Evolutionary conservation across 1,140 invertebrate genomes (phyloP).

Genomic region (Drosophila kohkoa): DNA sequence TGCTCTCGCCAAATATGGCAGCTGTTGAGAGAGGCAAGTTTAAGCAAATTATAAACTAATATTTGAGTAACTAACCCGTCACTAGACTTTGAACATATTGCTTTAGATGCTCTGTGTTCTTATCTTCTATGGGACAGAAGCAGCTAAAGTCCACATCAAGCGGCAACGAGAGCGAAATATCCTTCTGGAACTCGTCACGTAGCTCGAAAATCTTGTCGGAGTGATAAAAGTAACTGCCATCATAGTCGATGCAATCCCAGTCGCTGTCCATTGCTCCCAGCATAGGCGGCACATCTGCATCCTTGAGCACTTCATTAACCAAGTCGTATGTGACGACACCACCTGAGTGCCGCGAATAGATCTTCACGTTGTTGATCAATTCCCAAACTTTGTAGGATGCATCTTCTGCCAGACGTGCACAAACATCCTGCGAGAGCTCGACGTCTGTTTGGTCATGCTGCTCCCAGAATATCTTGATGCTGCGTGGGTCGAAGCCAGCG

Average conservation of each 20-base stretch:
- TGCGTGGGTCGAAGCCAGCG: slow-evolving; percentile 74
- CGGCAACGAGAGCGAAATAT: slow-evolving; percentile 53
- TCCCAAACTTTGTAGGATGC: slow-evolving; percentile 84
- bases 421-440: slow-evolving; percentile 78
- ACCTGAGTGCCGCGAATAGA: slow-evolving; percentile 78
- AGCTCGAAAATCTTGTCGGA: slow-evolving; percentile 79
- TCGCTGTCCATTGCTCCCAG: slow-evolving; percentile 81
- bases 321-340: slow-evolving; percentile 78
- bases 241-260: slow-evolving; percentile 82
- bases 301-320: slow-evolving; percentile 83
- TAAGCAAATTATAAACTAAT: neutral
- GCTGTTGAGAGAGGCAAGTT: slow-evolving; percentile 23
- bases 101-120: slow-evolving; percentile 60
- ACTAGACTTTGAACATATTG: slow-evolving; percentile 70
- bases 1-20: slow-evolving; percentile 59
- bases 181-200: slow-evolving; percentile 79
- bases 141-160: slow-evolving; percentile 63
- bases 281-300: slow-evolving; percentile 77
- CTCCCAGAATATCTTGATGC: slow-evolving; percentile 83
- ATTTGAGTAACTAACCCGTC: slow-evolving; percentile 40
- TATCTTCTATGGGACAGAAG: slow-evolving; percentile 70
- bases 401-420: slow-evolving; percentile 76
- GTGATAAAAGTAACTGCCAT: slow-evolving; percentile 79
- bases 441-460: slow-evolving; percentile 83
- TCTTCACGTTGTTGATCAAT: slow-evolving; percentile 81